A percentile compares a stretch with the other conserved stretches of the same genome.
These are phyloP conservation scores for Cephus cinctus DNA, from an alignment of 1,140 invertebrate species.

Conservation along the genomic window DNA sequence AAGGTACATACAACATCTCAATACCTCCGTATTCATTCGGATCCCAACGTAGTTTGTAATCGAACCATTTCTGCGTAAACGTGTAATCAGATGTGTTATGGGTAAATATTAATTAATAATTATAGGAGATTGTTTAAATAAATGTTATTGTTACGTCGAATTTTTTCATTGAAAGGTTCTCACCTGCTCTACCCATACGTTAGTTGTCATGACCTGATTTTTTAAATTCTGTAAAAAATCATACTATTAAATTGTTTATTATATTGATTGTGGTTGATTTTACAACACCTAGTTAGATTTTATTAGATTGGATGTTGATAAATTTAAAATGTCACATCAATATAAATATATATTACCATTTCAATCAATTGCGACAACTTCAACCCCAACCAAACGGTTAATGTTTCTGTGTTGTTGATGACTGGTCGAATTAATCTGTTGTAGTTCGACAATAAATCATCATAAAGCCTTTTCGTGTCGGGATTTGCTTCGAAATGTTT, in stretches of 20 bases:
- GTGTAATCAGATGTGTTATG: too few species aligned
- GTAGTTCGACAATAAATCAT: conserved; percentile 92
- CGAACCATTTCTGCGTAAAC: conserved; percentile 85
- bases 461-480: conserved; percentile 87
- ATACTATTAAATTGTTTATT: too few species aligned
- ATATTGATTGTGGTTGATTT: too few species aligned
- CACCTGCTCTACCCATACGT: conserved; percentile 91
- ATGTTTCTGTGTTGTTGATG: conserved; percentile 87
- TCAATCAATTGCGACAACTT: conserved; percentile 96
- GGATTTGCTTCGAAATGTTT: conserved; percentile 78
- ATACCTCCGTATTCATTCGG: conserved; percentile 92
- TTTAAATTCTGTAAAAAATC: conserved; percentile 72
- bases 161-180: too few species aligned
- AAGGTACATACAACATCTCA: conserved; percentile 88
- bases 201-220: conserved; percentile 95
- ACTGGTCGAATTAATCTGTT: conserved; percentile 96
- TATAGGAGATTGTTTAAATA: too few species aligned
- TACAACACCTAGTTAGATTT: too few species aligned
- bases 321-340: neutral
- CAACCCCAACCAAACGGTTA: conserved; percentile 88
- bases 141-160: too few species aligned
- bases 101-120: too few species aligned
- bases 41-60: conserved; percentile 91
- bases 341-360: conserved; percentile 65
- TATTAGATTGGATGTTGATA: too few species aligned